Conservation (phyloP, 2,888 invertebrate genomes). For the Eudasyphora cyanicolor region DNA sequence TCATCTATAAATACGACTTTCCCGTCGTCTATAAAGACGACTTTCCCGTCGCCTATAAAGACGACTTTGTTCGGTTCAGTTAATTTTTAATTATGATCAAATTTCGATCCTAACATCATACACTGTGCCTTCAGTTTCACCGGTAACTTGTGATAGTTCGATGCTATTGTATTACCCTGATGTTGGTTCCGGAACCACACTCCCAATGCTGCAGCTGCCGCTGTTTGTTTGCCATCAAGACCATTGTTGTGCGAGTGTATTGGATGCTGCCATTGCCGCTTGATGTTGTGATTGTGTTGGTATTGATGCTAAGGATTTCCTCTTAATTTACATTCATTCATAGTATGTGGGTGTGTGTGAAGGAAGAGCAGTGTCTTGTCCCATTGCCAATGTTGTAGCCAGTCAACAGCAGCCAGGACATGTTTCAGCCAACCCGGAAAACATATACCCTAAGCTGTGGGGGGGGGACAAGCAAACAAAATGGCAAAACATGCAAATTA, state of each 20-base stretch:
- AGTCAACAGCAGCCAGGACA: neutral
- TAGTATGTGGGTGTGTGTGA: slow-evolving; percentile 21
- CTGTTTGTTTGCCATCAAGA: neutral
- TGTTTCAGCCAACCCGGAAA: too few relatives aligned
- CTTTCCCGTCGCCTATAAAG: too few relatives aligned
- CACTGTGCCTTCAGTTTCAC: too few relatives aligned
- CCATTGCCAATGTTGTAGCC: slow-evolving; percentile 49
- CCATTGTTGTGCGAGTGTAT: neutral
- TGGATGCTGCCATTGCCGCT: neutral
- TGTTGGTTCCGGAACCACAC: neutral
- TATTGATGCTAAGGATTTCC: slow-evolving; percentile 38
- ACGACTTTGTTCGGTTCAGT: too few relatives aligned
- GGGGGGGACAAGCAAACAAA: neutral
- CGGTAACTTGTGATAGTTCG: neutral
- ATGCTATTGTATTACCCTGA: neutral
- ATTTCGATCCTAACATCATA: too few relatives aligned
- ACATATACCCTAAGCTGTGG: neutral
- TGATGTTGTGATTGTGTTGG: neutral
- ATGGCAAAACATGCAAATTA: slow-evolving; percentile 48
- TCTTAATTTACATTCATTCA: slow-evolving; percentile 56
- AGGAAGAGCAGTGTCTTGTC: neutral
- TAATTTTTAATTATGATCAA: too few relatives aligned
- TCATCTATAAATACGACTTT: too few relatives aligned
- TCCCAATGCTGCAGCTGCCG: too few relatives aligned
- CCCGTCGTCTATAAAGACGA: too few relatives aligned